phyloP scores from a whole-genome alignment of 2,113 vertebrate species.

The Anarhynchus alexandrinus region DNA sequence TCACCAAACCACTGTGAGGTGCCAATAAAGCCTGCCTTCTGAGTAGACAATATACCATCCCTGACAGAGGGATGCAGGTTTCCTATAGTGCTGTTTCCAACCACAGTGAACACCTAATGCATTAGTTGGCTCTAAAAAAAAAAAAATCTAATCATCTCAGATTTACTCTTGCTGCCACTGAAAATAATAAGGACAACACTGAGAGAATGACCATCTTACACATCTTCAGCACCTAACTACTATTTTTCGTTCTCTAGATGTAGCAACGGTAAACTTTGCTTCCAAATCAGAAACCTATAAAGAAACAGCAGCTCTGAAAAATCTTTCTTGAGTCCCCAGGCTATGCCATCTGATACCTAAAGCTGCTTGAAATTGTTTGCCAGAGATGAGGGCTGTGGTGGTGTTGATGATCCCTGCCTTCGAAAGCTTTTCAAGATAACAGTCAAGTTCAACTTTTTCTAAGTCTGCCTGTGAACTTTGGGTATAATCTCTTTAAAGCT shows the following conservation, averaged over 20 bases:
- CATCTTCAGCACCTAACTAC: not conserved
- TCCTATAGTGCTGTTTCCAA: not conserved
- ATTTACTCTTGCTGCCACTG: not conserved
- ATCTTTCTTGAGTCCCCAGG: conserved; percentile 12
- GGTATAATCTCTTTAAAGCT: conserved; percentile 73
- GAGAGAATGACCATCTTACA: not conserved
- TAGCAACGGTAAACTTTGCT: conserved; percentile 30
- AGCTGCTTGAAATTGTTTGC: conserved; percentile 74
- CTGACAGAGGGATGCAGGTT: not conserved
- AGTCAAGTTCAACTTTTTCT: conserved; percentile 68
- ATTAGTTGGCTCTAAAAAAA: not conserved
- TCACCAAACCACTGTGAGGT: not conserved
- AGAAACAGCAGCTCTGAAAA: conserved; percentile 30
- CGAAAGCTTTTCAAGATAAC: conserved; percentile 64
- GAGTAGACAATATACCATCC: not conserved
- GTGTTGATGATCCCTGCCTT: conserved; percentile 56
- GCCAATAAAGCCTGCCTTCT: not conserved
- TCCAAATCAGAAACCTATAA: conserved; percentile 56
- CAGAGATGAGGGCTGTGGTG: conserved; percentile 33
- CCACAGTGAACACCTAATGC: not conserved
- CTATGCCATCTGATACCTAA: conserved; percentile 63
- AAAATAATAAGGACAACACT: not conserved
- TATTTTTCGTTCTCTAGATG: conserved; percentile 1
- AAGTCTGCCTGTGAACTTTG: conserved; percentile 59
- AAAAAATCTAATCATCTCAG: not conserved